Percentiles rank a stretch among this genome's conserved stretches.
phyloP scores from a whole-genome alignment of 2,113 vertebrate genomes.

The Cinclus mexicanus region DNA sequence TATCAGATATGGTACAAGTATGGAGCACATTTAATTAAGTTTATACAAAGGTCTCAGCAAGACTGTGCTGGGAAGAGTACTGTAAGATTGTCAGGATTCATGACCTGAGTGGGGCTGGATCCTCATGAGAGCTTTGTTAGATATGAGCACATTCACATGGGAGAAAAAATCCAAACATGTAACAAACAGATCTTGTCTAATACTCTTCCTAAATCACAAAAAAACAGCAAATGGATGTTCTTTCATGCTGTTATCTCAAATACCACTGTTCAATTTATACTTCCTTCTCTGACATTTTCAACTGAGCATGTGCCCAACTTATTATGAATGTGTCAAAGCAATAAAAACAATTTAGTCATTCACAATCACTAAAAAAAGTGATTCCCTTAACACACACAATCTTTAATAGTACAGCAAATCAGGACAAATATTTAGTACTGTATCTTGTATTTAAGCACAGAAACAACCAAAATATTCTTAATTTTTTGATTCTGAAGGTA shows the following conservation, averaged over 20 bases:
- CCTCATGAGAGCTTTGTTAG: background rate
- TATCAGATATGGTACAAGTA: background rate
- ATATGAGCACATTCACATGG: background rate
- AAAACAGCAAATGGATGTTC: background rate
- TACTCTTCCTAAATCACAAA: background rate
- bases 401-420: background rate
- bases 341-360: background rate
- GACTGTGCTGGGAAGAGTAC: background rate
- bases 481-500: background rate
- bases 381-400: background rate
- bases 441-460: background rate
- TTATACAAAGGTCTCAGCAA: background rate
- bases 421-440: background rate
- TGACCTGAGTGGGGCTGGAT: background rate
- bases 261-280: background rate
- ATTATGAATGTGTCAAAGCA: background rate
- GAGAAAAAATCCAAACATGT: background rate
- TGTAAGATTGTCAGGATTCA: background rate
- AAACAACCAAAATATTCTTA: background rate
- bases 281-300: background rate
- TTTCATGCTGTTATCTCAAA: background rate
- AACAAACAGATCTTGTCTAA: background rate
- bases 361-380: background rate
- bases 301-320: background rate
- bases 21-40: background rate